A percentile compares a stretch with the other conserved stretches of the same genome.
phyloP scores from a whole-genome alignment of 92 coral and sea anemone genomes.

The Paramuricea clavata region DNA sequence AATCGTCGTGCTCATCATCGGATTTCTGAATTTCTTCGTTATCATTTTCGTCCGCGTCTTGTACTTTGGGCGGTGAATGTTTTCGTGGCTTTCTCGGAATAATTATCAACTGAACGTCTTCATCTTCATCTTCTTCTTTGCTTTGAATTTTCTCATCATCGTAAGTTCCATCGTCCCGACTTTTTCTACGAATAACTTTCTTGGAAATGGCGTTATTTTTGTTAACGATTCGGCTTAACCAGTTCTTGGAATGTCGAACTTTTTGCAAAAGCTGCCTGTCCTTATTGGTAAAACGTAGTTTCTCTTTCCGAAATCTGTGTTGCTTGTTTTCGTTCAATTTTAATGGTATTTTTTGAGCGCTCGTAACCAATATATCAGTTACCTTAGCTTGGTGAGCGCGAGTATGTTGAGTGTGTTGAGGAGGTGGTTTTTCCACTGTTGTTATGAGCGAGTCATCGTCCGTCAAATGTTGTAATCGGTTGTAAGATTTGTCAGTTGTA shows the following conservation, averaged over 20 bases:
- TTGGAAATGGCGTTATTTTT: background rate
- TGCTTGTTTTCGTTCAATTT: background rate
- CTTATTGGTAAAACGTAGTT: background rate
- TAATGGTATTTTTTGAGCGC: background rate
- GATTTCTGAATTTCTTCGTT: background rate
- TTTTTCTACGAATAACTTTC: background rate
- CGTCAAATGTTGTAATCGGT: background rate
- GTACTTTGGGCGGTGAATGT: conserved; percentile 7
- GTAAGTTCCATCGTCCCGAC: conserved; percentile 7
- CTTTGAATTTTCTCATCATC: conserved; percentile 21
- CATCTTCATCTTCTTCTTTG: conserved; percentile 41
- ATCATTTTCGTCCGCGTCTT: conserved; percentile 23
- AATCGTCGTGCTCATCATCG: background rate
- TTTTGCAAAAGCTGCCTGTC: background rate
- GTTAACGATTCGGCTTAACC: background rate
- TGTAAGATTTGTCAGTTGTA: background rate
- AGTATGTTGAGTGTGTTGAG: background rate
- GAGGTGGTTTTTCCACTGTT: background rate
- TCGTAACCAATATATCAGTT: background rate
- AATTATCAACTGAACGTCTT: conserved; percentile 35
- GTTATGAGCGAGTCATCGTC: conserved; percentile 1
- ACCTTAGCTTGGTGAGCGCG: background rate
- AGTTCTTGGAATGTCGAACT: background rate
- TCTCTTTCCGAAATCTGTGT: background rate
- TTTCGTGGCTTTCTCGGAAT: conserved; percentile 35